Base-by-base conservation (phyloP, 2,797 vertebrate genomes). In the Crax fasciolata region DNA sequence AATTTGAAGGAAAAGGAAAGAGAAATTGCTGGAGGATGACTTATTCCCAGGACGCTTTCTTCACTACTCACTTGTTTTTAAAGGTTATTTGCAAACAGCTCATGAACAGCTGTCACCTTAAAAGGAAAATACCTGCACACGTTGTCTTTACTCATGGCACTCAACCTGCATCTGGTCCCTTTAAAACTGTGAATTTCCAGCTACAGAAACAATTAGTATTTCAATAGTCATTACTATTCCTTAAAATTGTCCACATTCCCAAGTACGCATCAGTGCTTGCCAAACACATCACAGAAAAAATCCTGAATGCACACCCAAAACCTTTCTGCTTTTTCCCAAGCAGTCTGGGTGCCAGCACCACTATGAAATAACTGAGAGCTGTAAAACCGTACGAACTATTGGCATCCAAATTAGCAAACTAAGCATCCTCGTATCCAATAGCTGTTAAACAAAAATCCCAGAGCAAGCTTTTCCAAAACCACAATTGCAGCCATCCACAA, bases 241-340 rank as follows among this genome's bases (percentile, higher is more conserved):
- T 92, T 68, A 21, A 23, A 89, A 75, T 18, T 13, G 49, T 83
- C 81, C 90, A 72, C 43, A 72, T 58, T 35, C 90, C 85, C 84
- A 66, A 21, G 3, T 13, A 88, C 39, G 67, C 1, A 0, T 23
- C 83, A 65, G 18, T 0, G 19, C 57, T 84, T 81, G 66, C 77
- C 94, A 96, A 97, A 89, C n/a, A 93, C 88, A 89, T 27, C 91
- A 84, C 51, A 96, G 81, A 62, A 94, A 96, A 96, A 68, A 82
- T 35, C 52, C 67, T 65, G 86, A 92, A 91, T 70, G 86, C 96
- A 92, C 96, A 95, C 95, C 94, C 95, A 97, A 95, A 94, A 44
- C 43, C 84, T 30, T 81, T 28, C 80, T 72, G 75, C 46, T 90
- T 94, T 41, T 67, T 43, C 90, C 71, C 23, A 75, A 43, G 68